A percentile compares a stretch with the other conserved stretches of the same genome.
phyloP scores from a whole-genome alignment of 1,140 invertebrate genomes.

The Sminthurides bifidus region DNA sequence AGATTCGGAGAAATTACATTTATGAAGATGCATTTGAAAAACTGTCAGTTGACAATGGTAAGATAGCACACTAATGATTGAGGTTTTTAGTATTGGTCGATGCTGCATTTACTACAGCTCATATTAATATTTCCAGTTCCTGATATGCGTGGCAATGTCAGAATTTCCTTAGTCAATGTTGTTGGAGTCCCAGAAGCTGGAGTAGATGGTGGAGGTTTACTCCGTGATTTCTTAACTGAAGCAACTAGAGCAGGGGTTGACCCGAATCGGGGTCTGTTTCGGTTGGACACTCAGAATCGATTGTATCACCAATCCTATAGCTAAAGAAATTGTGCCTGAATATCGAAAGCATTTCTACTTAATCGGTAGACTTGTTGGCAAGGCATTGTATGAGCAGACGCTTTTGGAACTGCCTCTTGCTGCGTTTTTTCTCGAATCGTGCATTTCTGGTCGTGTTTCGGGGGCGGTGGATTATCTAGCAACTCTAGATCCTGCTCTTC shows the following conservation, averaged over 20 bases:
- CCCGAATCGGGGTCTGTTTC: conserved; percentile 89
- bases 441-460: conserved; percentile 66
- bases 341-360: conserved; percentile 89
- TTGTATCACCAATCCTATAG: conserved; percentile 92
- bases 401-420: conserved; percentile 87
- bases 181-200: conserved; percentile 56
- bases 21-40: conserved; percentile 97
- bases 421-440: conserved; percentile 57
- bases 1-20: conserved; percentile 76
- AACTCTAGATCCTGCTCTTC: conserved; percentile 82
- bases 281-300: conserved; percentile 79
- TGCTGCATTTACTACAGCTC: conserved; percentile 13
- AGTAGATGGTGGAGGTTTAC: conserved; percentile 27
- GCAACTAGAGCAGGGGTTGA: conserved; percentile 90
- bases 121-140: conserved; percentile 53
- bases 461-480: conserved; percentile 80
- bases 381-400: conserved; percentile 90
- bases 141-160: conserved; percentile 68
- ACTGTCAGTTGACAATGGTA: conserved; percentile 76
- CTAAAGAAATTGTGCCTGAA: conserved; percentile 67
- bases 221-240: conserved; percentile 79
- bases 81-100: conserved; percentile 9
- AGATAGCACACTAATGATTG: conserved; percentile 7
- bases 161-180: conserved; percentile 79
- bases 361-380: conserved; percentile 86